Base-by-base conservation (phyloP, 2,113 vertebrate species). In the Sterrhoptilus dennistouni region DNA sequence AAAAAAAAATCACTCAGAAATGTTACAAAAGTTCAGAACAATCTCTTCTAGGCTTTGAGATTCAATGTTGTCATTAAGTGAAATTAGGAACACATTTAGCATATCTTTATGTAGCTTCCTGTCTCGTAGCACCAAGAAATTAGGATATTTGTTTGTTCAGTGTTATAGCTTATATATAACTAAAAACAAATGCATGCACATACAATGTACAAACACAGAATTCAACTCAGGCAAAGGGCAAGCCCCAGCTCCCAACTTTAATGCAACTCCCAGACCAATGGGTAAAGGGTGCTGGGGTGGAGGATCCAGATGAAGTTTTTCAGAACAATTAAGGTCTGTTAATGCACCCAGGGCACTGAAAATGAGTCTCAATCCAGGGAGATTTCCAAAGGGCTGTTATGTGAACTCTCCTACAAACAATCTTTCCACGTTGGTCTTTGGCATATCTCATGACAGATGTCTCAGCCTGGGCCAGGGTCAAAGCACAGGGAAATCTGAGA, bases 181-280 rank as follows among this genome's bases (percentile, higher is more conserved):
- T 14, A 35, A n/a, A 54, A 70, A 42, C 23, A 74, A 88, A 66
- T 52, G 12, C 6, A 52, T 16, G 22, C 14, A 16, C 3, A 13
- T 2, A 22, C 5, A 40, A 1, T 11, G 0, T 15, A 16, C 18
- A 29, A 81, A 27, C 2, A n/a, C 4, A 47, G 3, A 56, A 69
- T 14, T 6, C 28, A 54, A 7, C 19, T 45, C 27, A n/a, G 35
- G 23, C 14, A 74, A 61, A 19, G 13, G 56, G 11, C 6, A 42
- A 76, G 11, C 16, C 5, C 40, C 20, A 57, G 6, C 11, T 14
- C 8, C 21, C 7, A 38, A 36, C 16, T 50, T 54, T 45, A 54
- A 14, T 47, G 24, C 6, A 35, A 5, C 24, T 79, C 18, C 36
- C 12, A 75, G 31, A 27, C 8, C 23, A 38, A 1, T 22, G 14